These are phyloP conservation scores for Notamacropus eugenii DNA, from an alignment of 2,797 vertebrate genomes.

Conservation along the genomic window DNA sequence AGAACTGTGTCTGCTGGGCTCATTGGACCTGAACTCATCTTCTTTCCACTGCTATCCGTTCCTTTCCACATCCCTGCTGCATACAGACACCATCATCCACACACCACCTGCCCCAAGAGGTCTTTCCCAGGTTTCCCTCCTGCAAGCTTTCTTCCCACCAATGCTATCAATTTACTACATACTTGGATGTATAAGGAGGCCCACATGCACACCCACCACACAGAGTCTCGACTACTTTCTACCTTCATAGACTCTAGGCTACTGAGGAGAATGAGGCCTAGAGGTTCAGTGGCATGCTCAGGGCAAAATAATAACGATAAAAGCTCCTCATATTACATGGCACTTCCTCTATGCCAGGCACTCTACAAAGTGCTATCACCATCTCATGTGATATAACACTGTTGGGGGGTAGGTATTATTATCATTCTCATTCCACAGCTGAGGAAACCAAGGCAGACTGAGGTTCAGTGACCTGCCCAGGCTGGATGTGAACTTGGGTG, in stretches of 20 bases:
- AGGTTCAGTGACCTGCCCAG: neutral
- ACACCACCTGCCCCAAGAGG: too few relatives aligned
- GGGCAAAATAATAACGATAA: neutral
- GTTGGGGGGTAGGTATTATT: neutral
- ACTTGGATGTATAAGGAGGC: rapidly evolving
- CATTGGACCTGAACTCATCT: too few relatives aligned
- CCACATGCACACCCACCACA: neutral
- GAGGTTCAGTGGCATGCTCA: too few relatives aligned
- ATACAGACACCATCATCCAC: too few relatives aligned
- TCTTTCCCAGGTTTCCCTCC: too few relatives aligned
- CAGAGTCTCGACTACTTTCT: neutral
- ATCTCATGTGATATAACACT: too few relatives aligned
- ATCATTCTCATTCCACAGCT: neutral
- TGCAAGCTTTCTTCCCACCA: neutral
- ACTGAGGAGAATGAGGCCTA: neutral
- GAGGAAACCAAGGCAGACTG: neutral
- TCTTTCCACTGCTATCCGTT: too few relatives aligned
- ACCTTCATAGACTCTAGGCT: neutral
- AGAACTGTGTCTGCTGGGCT: too few relatives aligned
- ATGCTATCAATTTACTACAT: neutral
- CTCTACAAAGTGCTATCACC: neutral
- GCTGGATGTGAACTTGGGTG: neutral
- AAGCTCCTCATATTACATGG: rapidly evolving
- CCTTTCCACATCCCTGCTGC: too few relatives aligned
- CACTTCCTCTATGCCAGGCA: too few relatives aligned